phyloP scores from a whole-genome alignment of 92 coral and sea anemone species.

The Metridium senile region DNA sequence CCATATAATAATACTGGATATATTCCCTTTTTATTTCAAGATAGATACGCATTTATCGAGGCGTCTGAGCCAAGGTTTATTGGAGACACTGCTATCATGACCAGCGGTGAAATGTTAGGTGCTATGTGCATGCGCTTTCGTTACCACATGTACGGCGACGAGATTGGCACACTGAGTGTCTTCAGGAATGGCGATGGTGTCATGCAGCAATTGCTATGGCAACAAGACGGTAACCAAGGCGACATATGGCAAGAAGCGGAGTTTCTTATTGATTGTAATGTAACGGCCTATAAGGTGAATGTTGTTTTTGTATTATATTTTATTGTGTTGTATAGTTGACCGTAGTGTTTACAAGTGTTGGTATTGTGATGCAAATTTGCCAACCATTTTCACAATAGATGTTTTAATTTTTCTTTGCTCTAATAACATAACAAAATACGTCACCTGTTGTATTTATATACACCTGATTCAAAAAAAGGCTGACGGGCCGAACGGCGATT shows the following conservation, averaged over 20 bases:
- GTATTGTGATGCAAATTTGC: no score
- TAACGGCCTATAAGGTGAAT: conserved; percentile 65
- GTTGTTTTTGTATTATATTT: neutral
- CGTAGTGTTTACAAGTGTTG: no score
- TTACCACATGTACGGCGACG: conserved; percentile 88
- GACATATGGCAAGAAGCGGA: conserved; percentile 79
- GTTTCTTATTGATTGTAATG: conserved; percentile 63
- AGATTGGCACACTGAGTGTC: conserved; percentile 69
- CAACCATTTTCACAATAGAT: no score
- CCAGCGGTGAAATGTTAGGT: conserved; percentile 77
- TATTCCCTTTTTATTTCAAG: no score
- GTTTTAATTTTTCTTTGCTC: no score
- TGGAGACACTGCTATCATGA: conserved; percentile 75
- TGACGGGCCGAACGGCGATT: no score
- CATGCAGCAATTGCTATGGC: conserved; percentile 68
- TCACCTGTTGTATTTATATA: no score
- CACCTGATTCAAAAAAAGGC: no score
- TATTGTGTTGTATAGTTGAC: neutral
- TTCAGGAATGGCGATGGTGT: conserved; percentile 81
- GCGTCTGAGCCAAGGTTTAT: conserved; percentile 81
- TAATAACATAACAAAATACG: no score
- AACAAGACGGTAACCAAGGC: conserved; percentile 75
- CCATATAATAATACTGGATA: no score
- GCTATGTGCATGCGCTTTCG: conserved; percentile 85
- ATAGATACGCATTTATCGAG: conserved; percentile 86